Evolutionary conservation across 2,113 vertebrate genomes (phyloP), one percentile per base, ranked within the genome.

Genomic region (Gnathonemus echidnorhynchus): DNA sequence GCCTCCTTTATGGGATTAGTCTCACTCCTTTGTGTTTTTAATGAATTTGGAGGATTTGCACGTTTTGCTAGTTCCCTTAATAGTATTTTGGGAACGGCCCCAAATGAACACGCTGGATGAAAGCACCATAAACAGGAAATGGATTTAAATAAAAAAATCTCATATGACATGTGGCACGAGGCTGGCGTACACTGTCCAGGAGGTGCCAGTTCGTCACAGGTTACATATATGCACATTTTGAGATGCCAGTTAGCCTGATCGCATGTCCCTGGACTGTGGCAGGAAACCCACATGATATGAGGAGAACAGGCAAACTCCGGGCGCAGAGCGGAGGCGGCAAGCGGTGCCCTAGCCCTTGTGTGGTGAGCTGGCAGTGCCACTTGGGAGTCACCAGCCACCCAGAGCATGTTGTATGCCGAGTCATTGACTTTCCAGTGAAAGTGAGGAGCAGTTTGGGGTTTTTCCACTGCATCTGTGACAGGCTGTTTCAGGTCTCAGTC

Each of bases 11-110:
- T 80, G 74, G 11, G 31, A 39, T 80, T 42, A 80, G 74, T 42
- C 74, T 80, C 74, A 19, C 17, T 80, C 42, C 74, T 42, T 80
- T 80, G 74, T 80, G 74, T 80, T 80, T 80, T 80, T 80, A 80
- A 80, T 80, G 74, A 80, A 80, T 80, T 80, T 80, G 31, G 62
- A 39, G 74, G 74, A 80, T 42, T 80, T 80, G 31, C 35, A 39
- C 74, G 35, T 80, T 80, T 80, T 42, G 74, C 31, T 80, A 17
- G 31, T 17, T 80, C 35, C 15, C n/a, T 6, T 80, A 80, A 80
- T 39, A 42, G 35, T 17, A 80, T 80, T 80, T 80, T 42, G 74
- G 35, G 35, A 80, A 80, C 15, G 2, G 15, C 74, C 74, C 35
- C 74, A 80, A 80, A 80, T 80, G 2, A 42, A 42, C 35, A 39